These are phyloP conservation scores for Thalpophila matura DNA, from an alignment of 2,888 invertebrate genomes.

Conservation along the genomic window DNA sequence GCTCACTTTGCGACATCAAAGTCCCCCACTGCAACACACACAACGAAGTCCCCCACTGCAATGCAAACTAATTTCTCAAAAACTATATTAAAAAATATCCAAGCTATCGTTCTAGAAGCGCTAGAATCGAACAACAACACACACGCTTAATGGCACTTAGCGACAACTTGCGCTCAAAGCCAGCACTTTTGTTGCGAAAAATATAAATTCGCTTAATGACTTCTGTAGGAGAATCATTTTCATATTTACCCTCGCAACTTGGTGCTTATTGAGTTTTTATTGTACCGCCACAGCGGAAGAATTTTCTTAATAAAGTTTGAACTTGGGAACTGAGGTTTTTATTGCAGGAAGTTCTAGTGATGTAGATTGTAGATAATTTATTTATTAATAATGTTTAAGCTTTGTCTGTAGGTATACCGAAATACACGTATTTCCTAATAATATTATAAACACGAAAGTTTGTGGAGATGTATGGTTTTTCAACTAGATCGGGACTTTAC, in stretches of 20 bases:
- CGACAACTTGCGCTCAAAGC: slow-evolving; percentile 73
- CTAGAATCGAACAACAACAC: slow-evolving; percentile 64
- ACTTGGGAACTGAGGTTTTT: slow-evolving; percentile 27
- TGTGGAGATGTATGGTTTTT: too few species aligned
- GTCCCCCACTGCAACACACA: slow-evolving; percentile 3
- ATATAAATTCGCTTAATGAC: slow-evolving; percentile 82
- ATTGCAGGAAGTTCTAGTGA: slow-evolving; percentile 18
- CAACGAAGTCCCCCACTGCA: slow-evolving; percentile 4
- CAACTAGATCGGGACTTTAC: too few species aligned
- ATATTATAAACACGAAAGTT: too few species aligned
- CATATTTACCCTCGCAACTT: slow-evolving; percentile 67
- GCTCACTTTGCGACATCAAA: neutral
- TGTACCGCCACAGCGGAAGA: slow-evolving; percentile 28
- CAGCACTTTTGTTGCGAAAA: slow-evolving; percentile 69
- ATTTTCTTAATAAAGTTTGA: slow-evolving; percentile 49
- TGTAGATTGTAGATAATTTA: too few species aligned
- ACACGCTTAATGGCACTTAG: slow-evolving; percentile 74
- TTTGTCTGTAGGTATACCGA: too few species aligned
- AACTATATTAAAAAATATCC: slow-evolving; percentile 38
- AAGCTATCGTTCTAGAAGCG: slow-evolving; percentile 50
- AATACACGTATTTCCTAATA: too few species aligned
- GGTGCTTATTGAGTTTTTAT: slow-evolving; percentile 59
- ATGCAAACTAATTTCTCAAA: slow-evolving; percentile 9
- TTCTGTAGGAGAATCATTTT: slow-evolving; percentile 70
- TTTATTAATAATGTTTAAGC: slow-evolving; percentile 11